Percentiles rank a stretch among this genome's conserved stretches.
phyloP scores from a whole-genome alignment of 2,113 vertebrate genomes.

The Cairina moschata region DNA sequence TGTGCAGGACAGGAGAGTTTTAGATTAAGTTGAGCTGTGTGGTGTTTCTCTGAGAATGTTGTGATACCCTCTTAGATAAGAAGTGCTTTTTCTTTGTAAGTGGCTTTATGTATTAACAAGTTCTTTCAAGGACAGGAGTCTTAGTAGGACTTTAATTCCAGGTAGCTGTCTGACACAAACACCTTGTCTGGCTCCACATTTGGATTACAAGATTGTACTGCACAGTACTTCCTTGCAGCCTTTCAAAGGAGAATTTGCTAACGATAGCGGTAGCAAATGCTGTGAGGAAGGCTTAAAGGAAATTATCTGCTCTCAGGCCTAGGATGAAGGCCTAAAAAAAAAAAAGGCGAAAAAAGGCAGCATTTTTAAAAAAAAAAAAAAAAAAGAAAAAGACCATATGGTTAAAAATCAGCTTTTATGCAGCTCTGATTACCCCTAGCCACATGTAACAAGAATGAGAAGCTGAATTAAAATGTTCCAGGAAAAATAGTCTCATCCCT shows the following conservation, averaged over 20 bases:
- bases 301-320: neutral
- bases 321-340: neutral
- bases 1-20: neutral
- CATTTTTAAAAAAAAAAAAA: neutral
- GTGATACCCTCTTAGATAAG: neutral
- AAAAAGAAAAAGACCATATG: neutral
- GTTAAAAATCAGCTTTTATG: neutral
- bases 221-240: neutral
- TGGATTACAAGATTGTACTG: neutral
- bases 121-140: neutral
- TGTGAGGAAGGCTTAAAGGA: neutral
- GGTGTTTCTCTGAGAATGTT: neutral
- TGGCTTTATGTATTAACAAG: neutral
- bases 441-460: neutral
- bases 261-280: neutral
- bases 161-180: neutral
- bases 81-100: neutral
- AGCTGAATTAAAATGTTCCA: neutral
- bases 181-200: neutral
- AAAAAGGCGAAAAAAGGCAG: neutral
- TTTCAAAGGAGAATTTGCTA: conserved; percentile 5
- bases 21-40: neutral
- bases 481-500: neutral
- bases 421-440: neutral
- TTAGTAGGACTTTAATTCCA: neutral